phyloP scores from a whole-genome alignment of 2,888 invertebrate species.

The Nomada flava region DNA sequence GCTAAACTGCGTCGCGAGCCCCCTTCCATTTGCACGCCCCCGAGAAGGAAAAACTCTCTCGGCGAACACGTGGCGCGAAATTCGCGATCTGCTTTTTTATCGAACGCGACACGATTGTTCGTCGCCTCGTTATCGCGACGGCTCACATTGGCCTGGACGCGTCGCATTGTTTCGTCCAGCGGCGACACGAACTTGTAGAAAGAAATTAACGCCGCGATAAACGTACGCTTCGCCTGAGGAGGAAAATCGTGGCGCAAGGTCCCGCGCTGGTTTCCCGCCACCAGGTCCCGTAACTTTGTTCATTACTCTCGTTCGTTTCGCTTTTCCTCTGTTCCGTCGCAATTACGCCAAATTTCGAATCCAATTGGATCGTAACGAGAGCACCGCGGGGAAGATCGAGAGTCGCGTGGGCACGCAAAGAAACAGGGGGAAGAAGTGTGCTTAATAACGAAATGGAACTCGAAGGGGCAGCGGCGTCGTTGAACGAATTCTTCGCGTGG shows the following conservation, averaged over 20 bases:
- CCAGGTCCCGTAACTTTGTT: neutral
- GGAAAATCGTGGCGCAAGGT: neutral
- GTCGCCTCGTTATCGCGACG: slow-evolving; percentile 47
- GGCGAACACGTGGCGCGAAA: slow-evolving; percentile 6
- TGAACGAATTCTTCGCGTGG: slow-evolving; percentile 32
- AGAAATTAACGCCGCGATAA: slow-evolving; percentile 28
- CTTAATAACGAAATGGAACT: slow-evolving; percentile 66
- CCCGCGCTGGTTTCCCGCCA: neutral
- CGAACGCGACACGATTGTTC: slow-evolving; percentile 23
- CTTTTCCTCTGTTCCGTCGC: neutral
- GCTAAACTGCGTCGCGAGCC: neutral
- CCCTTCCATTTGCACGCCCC: neutral
- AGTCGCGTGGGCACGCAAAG: too few relatives aligned
- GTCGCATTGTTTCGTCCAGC: neutral
- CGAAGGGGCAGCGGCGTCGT: slow-evolving; percentile 13
- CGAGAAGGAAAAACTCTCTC: neutral
- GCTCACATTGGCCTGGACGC: neutral
- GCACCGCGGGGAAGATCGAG: neutral
- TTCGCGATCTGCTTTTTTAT: slow-evolving; percentile 11
- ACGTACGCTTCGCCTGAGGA: slow-evolving; percentile 8
- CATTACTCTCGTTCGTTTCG: neutral
- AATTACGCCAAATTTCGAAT: slow-evolving; percentile 17
- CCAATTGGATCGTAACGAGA: neutral
- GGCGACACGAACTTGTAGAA: neutral
- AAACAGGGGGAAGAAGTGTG: slow-evolving; percentile 34